Evolutionary conservation across 2,888 invertebrate genomes (phyloP), one percentile per base, ranked within the genome.

Genomic region (Cotesia congregata): DNA sequence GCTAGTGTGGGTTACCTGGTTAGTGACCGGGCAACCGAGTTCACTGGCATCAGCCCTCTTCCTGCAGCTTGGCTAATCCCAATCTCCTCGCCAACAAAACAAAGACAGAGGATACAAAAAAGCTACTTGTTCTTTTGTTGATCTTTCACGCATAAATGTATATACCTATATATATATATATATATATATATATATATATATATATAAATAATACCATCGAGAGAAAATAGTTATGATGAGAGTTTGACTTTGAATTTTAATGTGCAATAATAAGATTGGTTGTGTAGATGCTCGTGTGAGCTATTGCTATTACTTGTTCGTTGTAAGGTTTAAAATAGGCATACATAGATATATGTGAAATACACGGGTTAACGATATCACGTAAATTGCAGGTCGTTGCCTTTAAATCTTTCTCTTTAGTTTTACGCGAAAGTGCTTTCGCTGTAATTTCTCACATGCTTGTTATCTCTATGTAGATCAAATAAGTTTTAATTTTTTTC

Each of bases 11-110:
- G 89, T 89, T 89, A 89, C 89, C 89, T 89, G 89, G 89, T 89
- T 89, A 89, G 88, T 89, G 89, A 89, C 89, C 89, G 89, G 89
- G 88, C 89, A 89, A 88, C 89, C 88, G 89, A 89, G 89, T 89
- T 89, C 89, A 89, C 89, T 89, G 89, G 88, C 89, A 88, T 88
- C 88, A 83, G 83, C 85, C 85, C 85, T 86, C 86, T 86, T 85
- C 87, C 77, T 74, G 71, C 85, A 87, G 87, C 85, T 86, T 87
- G 85, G 88, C 88, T 88, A 88, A 88, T 88, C 88, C 88, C 83
- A 76, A 76, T 68, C 76, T 74, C 72, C 74, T 60, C 68, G 73
- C 71, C 69, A 65, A 69, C 41, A 64, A 38, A 62, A 77, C 60
- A 64, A 62, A 71, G 69, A 67, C 62, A 74, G 60, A 64, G 50